A percentile compares a stretch with the other conserved stretches of the same genome.
phyloP scores from a whole-genome alignment of 2,797 vertebrate species.

The Rhinoraja longicauda region DNA sequence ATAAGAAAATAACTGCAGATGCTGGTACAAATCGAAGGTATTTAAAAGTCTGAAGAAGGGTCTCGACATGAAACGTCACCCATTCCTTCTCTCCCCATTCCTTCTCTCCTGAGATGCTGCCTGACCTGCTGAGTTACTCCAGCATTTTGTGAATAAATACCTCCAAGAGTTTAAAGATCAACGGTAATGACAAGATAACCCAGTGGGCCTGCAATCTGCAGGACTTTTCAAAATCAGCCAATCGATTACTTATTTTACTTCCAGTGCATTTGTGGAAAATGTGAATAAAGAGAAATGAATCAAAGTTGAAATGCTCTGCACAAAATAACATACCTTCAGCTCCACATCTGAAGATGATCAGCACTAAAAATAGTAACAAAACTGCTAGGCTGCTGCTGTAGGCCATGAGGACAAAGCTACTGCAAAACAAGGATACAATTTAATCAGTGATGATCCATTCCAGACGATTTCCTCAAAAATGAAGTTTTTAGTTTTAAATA shows the following conservation, averaged over 20 bases:
- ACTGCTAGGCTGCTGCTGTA: conserved; percentile 25
- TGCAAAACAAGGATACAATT: conserved; percentile 1
- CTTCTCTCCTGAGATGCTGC: too few relatives aligned
- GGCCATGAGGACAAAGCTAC: conserved; percentile 32
- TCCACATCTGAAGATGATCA: conserved; percentile 35
- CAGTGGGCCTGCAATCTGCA: background rate
- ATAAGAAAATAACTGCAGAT: too few relatives aligned
- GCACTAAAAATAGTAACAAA: background rate
- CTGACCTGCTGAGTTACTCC: too few relatives aligned
- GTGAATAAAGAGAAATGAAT: background rate
- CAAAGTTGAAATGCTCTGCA: background rate
- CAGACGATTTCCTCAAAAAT: background rate
- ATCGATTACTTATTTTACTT: background rate
- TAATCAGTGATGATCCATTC: background rate
- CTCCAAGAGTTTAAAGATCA: background rate
- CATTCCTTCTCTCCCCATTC: too few relatives aligned
- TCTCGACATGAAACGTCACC: too few relatives aligned
- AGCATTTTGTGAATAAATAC: too few relatives aligned
- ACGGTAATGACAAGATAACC: background rate
- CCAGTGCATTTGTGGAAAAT: background rate
- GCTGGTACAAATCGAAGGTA: too few relatives aligned
- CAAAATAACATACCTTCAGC: conserved; percentile 23
- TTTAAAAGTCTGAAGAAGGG: too few relatives aligned
- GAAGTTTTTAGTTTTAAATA: too few relatives aligned
- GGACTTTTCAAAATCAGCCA: background rate